Evolutionary conservation across 2,797 vertebrate genomes (phyloP).

Genomic region (Mormyrops boulengeri): DNA sequence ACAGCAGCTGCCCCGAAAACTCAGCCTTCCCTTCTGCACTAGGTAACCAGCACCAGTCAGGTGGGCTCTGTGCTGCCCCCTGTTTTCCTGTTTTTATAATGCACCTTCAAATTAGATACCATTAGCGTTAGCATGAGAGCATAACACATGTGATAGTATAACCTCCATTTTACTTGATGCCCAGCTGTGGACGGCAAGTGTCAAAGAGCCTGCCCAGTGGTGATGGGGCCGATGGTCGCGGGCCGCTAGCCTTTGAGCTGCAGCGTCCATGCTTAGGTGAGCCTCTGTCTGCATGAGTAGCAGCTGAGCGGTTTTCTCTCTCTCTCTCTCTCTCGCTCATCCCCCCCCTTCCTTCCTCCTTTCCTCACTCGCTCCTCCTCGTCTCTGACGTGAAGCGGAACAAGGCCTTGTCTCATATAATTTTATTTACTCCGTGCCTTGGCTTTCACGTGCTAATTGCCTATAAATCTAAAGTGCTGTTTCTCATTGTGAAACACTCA

Average conservation of each 20-base stretch:
- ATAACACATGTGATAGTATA: background rate
- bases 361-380: background rate
- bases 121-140: background rate
- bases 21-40: slow-evolving; percentile 69
- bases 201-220: slow-evolving; percentile 62
- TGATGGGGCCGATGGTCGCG: slow-evolving; percentile 60
- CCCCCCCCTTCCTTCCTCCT: background rate
- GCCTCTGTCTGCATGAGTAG: background rate
- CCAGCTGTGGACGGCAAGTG: slow-evolving; percentile 85
- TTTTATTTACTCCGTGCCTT: background rate
- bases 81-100: background rate
- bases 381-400: background rate
- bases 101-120: background rate
- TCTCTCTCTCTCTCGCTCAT: background rate
- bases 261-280: slow-evolving; percentile 76
- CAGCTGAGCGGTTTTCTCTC: background rate
- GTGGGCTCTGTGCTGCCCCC: background rate
- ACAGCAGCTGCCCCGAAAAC: slow-evolving; percentile 65
- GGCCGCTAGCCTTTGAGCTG: slow-evolving; percentile 54
- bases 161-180: slow-evolving; percentile 31
- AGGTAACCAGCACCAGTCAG: slow-evolving; percentile 58
- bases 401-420: background rate
- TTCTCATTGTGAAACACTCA: background rate
- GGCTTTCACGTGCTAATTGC: slow-evolving; percentile 1
- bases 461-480: slow-evolving; percentile 1